A percentile compares a stretch with the other conserved stretches of the same genome.
These are phyloP conservation scores for Tubulanus polymorphus DNA, from an alignment of 2,888 invertebrate genomes.

Conservation along the genomic window DNA sequence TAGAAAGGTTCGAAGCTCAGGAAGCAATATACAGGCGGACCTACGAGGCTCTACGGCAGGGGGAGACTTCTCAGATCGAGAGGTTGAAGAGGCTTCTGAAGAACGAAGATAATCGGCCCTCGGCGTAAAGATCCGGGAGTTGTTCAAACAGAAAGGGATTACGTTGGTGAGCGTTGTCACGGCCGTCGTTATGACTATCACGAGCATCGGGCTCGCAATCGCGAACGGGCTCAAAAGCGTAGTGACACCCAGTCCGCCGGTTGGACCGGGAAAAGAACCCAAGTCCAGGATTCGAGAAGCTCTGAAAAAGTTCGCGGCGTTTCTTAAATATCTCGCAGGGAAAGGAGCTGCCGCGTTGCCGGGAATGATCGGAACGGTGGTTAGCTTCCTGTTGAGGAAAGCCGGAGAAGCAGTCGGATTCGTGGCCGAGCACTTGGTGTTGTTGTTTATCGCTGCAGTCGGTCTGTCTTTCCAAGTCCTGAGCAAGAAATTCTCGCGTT, in stretches of 20 bases:
- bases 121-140: neutral
- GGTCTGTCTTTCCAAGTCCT: neutral
- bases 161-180: neutral
- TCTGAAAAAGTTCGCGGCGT: neutral
- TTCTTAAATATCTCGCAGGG: neutral
- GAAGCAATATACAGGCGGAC: neutral
- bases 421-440: neutral
- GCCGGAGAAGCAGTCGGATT: neutral
- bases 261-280: neutral
- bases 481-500: too few species aligned
- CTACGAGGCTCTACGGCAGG: neutral
- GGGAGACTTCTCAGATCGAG: neutral
- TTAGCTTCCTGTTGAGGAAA: neutral
- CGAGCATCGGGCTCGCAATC: neutral
- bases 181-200: neutral
- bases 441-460: neutral
- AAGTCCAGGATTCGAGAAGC: neutral
- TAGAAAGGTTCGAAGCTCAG: neutral
- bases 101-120: neutral
- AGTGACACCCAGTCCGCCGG: neutral
- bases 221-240: neutral
- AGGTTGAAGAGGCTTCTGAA: neutral
- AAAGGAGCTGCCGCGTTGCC: neutral
- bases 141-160: neutral
- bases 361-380: neutral